A percentile compares a stretch with the other conserved stretches of the same genome.
Evolutionary conservation across 2,113 vertebrate species (phyloP).

Genomic region (Tonatia bakeri): DNA sequence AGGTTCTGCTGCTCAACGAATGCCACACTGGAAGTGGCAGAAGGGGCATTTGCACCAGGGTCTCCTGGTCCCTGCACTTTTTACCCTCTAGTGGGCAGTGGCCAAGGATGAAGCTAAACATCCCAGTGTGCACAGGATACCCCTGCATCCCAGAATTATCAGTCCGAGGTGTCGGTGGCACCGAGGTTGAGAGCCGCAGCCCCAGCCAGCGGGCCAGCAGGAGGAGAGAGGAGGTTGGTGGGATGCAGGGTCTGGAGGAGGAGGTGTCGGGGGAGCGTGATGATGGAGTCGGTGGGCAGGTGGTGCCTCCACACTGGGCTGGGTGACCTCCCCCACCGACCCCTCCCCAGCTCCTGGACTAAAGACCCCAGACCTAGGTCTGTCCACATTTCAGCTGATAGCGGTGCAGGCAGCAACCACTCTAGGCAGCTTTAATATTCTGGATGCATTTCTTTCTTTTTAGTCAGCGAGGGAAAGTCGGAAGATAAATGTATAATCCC

Average conservation of each 20-base stretch:
- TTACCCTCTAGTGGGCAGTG: no score
- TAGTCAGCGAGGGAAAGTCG: neutral
- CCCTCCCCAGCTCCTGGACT: neutral
- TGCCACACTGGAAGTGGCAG: neutral
- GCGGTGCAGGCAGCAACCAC: neutral
- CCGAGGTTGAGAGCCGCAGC: rapidly evolving
- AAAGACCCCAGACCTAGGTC: neutral
- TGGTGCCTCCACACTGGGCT: rapidly evolving
- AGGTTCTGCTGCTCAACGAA: neutral
- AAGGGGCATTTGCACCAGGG: neutral
- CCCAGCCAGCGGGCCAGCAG: rapidly evolving
- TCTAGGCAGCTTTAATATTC: neutral
- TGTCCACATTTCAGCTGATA: rapidly evolving
- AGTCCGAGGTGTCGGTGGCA: rapidly evolving
- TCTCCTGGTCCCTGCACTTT: neutral
- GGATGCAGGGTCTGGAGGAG: neutral
- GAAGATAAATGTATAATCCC: neutral
- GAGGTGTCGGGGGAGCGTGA: neutral
- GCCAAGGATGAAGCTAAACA: neutral
- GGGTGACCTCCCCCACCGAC: rapidly evolving
- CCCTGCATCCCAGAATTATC: neutral
- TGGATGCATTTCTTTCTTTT: constrained; percentile 15
- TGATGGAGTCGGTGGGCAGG: neutral
- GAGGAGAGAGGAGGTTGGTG: neutral
- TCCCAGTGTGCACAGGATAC: rapidly evolving